phyloP scores from a whole-genome alignment of 2,113 vertebrate genomes.

The Noctilio leporinus region DNA sequence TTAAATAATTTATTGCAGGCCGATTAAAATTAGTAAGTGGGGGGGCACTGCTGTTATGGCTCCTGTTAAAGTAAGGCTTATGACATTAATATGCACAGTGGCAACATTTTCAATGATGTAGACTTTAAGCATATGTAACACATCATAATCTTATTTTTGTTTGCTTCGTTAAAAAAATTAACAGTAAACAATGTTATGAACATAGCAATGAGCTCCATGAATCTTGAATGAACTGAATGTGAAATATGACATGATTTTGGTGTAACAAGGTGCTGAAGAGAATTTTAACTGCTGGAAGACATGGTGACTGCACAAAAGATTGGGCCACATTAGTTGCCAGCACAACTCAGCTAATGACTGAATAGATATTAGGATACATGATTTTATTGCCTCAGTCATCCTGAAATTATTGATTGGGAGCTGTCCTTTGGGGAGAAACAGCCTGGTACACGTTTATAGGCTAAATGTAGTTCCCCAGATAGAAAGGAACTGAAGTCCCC shows the following conservation, averaged over 20 bases:
- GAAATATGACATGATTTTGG: fast-evolving
- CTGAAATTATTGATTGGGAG: background rate
- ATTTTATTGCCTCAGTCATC: background rate
- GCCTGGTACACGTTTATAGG: background rate
- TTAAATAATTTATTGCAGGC: background rate
- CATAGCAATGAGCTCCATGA: background rate
- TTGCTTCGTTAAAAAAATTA: background rate
- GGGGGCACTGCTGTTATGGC: no score
- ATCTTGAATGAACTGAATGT: background rate
- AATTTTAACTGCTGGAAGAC: background rate
- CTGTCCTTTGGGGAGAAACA: background rate
- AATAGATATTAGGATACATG: background rate
- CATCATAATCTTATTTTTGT: background rate
- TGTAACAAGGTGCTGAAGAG: background rate
- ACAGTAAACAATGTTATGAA: background rate
- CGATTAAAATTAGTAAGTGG: background rate
- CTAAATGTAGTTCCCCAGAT: background rate
- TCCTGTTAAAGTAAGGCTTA: background rate
- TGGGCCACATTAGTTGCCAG: background rate
- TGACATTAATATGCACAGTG: background rate
- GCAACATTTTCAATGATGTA: background rate
- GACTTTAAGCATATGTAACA: background rate
- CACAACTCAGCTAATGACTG: background rate
- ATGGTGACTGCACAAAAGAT: background rate
- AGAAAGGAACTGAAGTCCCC: background rate